These are phyloP conservation scores for Carcinoscorpius rotundicauda DNA, from an alignment of 1,140 invertebrate genomes.

Conservation along the genomic window DNA sequence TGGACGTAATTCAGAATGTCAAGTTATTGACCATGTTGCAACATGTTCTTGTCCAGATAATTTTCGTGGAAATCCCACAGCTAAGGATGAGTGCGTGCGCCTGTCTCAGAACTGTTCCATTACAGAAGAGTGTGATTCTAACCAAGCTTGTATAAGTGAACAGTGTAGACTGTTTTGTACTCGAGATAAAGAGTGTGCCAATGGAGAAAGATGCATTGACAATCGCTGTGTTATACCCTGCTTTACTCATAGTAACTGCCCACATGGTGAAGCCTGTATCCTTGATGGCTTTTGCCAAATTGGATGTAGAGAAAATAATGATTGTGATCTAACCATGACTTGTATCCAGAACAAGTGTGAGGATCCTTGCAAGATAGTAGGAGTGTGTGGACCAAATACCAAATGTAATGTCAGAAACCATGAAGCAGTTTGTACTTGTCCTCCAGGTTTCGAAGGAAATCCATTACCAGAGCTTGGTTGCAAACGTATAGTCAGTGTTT, in stretches of 20 bases:
- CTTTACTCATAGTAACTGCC: constrained; percentile 62
- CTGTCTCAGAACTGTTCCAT: constrained; percentile 46
- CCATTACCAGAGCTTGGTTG: constrained; percentile 78
- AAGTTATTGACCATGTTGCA: constrained; percentile 54
- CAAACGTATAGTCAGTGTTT: constrained; percentile 54
- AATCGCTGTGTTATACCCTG: constrained; percentile 56
- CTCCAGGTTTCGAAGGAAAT: constrained; percentile 65
- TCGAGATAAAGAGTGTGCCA: constrained; percentile 61
- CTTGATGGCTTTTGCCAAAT: constrained; percentile 58
- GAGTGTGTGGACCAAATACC: constrained; percentile 70
- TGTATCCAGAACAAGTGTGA: constrained; percentile 71
- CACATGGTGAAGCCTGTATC: constrained; percentile 56
- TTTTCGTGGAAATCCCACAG: constrained; percentile 48
- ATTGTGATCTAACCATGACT: constrained; percentile 57
- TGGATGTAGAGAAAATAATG: constrained; percentile 66
- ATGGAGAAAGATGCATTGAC: constrained; percentile 60
- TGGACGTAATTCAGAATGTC: constrained; percentile 60
- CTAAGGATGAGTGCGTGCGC: constrained; percentile 57
- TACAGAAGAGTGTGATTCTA: constrained; percentile 58
- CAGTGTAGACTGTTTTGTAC: constrained; percentile 73
- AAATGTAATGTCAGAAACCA: constrained; percentile 53
- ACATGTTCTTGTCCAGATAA: constrained; percentile 57
- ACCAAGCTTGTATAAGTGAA: constrained; percentile 60
- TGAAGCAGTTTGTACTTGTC: constrained; percentile 54
- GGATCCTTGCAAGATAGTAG: constrained; percentile 59